Evolutionary conservation across 2,888 invertebrate species (phyloP).

Genomic region (Hypomecis atomaria): DNA sequence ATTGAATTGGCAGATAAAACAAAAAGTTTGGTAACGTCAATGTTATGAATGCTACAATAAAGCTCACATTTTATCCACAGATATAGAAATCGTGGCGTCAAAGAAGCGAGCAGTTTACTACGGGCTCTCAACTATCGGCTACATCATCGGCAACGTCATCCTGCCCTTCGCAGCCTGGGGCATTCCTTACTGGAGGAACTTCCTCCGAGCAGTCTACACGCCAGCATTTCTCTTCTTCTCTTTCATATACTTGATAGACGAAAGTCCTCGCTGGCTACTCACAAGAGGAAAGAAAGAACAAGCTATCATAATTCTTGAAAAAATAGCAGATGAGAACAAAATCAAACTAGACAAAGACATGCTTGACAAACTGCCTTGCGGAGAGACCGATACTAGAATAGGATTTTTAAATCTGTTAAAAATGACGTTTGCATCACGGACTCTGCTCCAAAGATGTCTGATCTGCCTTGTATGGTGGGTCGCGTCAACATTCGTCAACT

Average conservation of each 20-base stretch:
- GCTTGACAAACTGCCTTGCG: conserved; percentile 50
- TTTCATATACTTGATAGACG: conserved; percentile 88
- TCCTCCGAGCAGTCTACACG: conserved; percentile 87
- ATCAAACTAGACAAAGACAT: conserved; percentile 56
- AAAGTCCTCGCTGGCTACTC: conserved; percentile 91
- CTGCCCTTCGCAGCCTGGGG: conserved; percentile 59
- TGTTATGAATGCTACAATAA: too few species aligned
- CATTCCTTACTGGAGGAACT: conserved; percentile 87
- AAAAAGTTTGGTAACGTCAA: too few species aligned
- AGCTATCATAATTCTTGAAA: conserved; percentile 85
- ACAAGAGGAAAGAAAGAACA: conserved; percentile 87
- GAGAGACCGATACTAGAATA: conserved; percentile 50
- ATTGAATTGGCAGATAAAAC: too few species aligned
- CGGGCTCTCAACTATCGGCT: conserved; percentile 57
- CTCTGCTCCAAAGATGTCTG: conserved; percentile 62
- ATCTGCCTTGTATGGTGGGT: conserved; percentile 76
- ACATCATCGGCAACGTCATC: conserved; percentile 54
- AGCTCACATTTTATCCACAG: conserved; percentile 49
- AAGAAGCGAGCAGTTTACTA: conserved; percentile 62
- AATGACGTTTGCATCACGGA: conserved; percentile 63
- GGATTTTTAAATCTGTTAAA: conserved; percentile 54
- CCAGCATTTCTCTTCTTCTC: conserved; percentile 87
- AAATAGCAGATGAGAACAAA: conserved; percentile 82
- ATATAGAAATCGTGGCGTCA: conserved; percentile 64
- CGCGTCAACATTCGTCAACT: conserved; percentile 90